Base-by-base conservation (phyloP, 2,888 invertebrate species). In the Aradus depressus region DNA sequence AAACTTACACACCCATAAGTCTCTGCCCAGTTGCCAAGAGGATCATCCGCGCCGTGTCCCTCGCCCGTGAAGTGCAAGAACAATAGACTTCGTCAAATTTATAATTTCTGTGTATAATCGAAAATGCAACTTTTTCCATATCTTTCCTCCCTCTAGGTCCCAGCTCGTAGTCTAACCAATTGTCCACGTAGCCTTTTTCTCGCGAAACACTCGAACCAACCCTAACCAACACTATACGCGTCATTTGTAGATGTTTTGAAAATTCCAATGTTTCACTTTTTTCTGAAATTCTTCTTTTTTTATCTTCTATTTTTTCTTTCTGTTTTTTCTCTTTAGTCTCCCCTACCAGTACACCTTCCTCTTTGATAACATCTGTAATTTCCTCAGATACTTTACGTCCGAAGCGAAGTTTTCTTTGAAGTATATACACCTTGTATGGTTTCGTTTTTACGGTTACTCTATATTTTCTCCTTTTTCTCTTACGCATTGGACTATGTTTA, bases 1-100 rank as follows among this genome's bases (percentile, higher is more conserved):
- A 5, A 12, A 12, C 12, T 14, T 41, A 41, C 42, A 25, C 28
- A 14, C 4, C 6, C 3, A 26, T 14, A 10, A 2, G 10, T 3
- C 18, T 19, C 25, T 42, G 42, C 8, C 42, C 42, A 4, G 42
- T 3, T 16, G 21, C 42, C 4, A 22, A n/a, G 10, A 42, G 8
- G 3, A 42, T 3, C 4, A 42, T 10, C 16, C 28, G 25, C 26
- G 42, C 3, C 1, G 42, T 18, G 4, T 18, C 18, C 42, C 42
- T 26, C 2, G 42, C 2, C 23, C 42, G 16, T 4, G 25, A 19
- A 1, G 28, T 16, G 1, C 25, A 26, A 1, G 42, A 42, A 2
- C 3, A 18, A 4, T 26, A 28, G 6, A 42, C 42, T 5, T 42
- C 25, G n/a, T 42, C 42, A 16, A 42, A 42, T 28, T 42, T 42